These are phyloP conservation scores for Bombus sylvicola DNA, from an alignment of 1,140 invertebrate genomes.

Conservation along the genomic window DNA sequence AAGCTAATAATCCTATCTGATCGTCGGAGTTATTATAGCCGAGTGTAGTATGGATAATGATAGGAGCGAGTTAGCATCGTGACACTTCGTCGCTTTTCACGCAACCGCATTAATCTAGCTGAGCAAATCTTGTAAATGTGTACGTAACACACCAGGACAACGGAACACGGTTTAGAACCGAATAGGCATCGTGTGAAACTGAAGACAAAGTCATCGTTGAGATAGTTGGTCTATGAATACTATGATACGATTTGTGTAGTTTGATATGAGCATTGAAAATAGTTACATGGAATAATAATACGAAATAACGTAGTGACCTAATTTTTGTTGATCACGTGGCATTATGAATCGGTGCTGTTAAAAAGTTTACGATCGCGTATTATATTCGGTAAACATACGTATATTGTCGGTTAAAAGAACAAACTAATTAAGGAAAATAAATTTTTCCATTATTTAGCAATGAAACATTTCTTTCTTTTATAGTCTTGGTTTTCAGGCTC, in stretches of 20 bases:
- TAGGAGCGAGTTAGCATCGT: conserved; percentile 6
- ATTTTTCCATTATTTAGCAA: too few species aligned
- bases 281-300: neutral
- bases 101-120: conserved; percentile 19
- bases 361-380: too few species aligned
- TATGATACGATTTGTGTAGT: neutral
- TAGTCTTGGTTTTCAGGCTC: too few species aligned
- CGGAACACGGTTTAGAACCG: neutral
- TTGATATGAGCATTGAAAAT: neutral
- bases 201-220: neutral
- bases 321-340: too few species aligned
- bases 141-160: neutral
- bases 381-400: too few species aligned
- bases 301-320: too few species aligned
- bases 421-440: too few species aligned
- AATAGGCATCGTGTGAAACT: neutral
- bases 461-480: too few species aligned
- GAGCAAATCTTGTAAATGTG: conserved; percentile 33
- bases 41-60: neutral
- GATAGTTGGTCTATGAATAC: too few species aligned
- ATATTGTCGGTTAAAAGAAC: too few species aligned
- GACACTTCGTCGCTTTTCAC: conserved; percentile 12
- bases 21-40: neutral
- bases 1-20: neutral
- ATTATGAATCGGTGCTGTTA: too few species aligned